Conservation (phyloP, 2,888 invertebrate species). For the Darwinula stevensoni region DNA sequence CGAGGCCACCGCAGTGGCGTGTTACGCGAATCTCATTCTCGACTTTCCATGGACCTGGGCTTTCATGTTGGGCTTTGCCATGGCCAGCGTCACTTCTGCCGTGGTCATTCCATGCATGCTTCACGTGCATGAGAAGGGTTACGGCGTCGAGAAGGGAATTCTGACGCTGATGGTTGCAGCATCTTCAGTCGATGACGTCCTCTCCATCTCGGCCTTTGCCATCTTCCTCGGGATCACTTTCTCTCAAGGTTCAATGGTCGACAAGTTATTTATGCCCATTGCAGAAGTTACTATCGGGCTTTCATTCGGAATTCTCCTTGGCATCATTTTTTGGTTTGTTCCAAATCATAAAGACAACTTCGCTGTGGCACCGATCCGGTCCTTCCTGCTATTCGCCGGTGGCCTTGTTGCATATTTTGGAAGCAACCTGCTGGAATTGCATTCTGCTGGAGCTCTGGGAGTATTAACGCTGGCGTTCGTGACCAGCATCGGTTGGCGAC, state of each 20-base stretch:
- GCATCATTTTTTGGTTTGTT: conserved; percentile 16
- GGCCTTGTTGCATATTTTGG: conserved; percentile 16
- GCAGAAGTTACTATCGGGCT: conserved; percentile 16
- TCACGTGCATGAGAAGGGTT: conserved; percentile 49
- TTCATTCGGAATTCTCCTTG: conserved; percentile 14
- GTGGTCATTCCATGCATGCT: conserved; percentile 87
- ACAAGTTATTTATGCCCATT: conserved; percentile 15
- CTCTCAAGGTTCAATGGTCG: conserved; percentile 9
- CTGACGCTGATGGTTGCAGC: conserved; percentile 83
- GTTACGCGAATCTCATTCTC: conserved; percentile 38
- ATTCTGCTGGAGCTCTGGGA: conserved; percentile 14
- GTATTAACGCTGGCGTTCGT: conserved; percentile 26
- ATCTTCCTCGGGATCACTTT: conserved; percentile 66
- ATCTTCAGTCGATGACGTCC: conserved; percentile 76
- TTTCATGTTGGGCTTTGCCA: conserved; percentile 43
- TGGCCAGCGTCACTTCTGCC: conserved; percentile 84
- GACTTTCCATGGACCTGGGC: conserved; percentile 57
- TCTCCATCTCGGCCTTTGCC: conserved; percentile 76
- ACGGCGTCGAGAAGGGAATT: conserved; percentile 78
- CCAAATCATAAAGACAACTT: conserved; percentile 10
- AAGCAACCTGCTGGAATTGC: conserved; percentile 13
- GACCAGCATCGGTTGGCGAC: conserved; percentile 22
- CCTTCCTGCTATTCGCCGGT: conserved; percentile 13
- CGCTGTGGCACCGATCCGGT: conserved; percentile 7
- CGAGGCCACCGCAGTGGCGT: conserved; percentile 37